Base-by-base conservation (phyloP, 2,797 vertebrate species). In the Myripristis murdjan region DNA sequence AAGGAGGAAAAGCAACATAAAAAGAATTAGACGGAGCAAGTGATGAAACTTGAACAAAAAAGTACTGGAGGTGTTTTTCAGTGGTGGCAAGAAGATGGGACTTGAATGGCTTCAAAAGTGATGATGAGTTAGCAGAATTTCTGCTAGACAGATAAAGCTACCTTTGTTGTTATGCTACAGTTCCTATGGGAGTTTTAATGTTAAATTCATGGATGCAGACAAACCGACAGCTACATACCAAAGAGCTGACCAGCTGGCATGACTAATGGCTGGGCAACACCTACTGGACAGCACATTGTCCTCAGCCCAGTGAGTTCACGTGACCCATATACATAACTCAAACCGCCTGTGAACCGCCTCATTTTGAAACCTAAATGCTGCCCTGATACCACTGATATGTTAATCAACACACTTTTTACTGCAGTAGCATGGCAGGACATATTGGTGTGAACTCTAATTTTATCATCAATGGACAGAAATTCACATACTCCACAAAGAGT, bases 401-500 rank as follows among this genome's bases (percentile, higher is more conserved):
- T 91, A 92, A 93, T 90, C 80, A 90, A 82, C 84, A 83, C 79
- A 86, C 81, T 80, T 86, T 88, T 82, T 74, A 83, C 89, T 78
- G 71, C 77, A 72, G 62, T 51, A 64, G 47, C 77, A 80, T 65
- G 68, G 52, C 18, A 14, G 72, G 75, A 81, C 55, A 75, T 53
- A 65, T 70, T 70, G 73, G 77, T 73, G 52, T 55, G 51, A 87
- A 80, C 87, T 82, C 82, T 85, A 84, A 84, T 83, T 51, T 77
- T 84, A 86, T 77, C 69, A 82, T 67, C 73, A 89, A 75, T 69
- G 87, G 52, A 73, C 77, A 72, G 57, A 81, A 84, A 88, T 85
- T 47, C 64, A 87, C 79, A 74, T 65, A 70, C 77, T 79, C 37
- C 48, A 70, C 31, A 57, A 84, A 31, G 46, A 16, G 10, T 20